Evolutionary conservation across 2,888 invertebrate genomes (phyloP), one percentile per base, ranked within the genome.

Genomic region (Serrognathus titanus): DNA sequence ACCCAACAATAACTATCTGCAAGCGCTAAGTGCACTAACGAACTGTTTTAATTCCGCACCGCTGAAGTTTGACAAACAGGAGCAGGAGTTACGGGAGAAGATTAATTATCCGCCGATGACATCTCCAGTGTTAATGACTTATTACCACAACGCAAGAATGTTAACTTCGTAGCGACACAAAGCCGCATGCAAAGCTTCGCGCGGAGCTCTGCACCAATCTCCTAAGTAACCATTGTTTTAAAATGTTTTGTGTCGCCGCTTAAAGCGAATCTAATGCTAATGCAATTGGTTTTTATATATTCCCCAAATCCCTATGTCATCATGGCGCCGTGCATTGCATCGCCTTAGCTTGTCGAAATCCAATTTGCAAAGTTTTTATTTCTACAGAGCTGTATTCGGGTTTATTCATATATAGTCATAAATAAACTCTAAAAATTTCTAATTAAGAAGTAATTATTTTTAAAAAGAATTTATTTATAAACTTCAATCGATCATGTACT

Each of bases 41-140:
- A 9, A 49, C 52, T 31, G 43, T 52, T 52, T 45, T 31, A 43
- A 52, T 58, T 56, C 48, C 31, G 47, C 49, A 58, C 58, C 57
- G 58, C 58, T 53, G 51, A 57, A 54, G 60, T 60, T 53, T 48
- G 56, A 52, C 56, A 57, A 52, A 58, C 58, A 57, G 54, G 52
- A 58, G 53, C 55, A 56, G 57, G 57, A 56, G 49, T 53, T 55
- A 58, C 58, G 52, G 55, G 46, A 48, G 31, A 49, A 58, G 58
- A 58, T 58, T 55, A 58, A 54, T 53, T 53, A 58, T 43, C 57
- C 46, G 13, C 24, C 66, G 66, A 63, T 66, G 66, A 67, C 64
- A 64, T 69, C 70, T 69, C 63, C 70, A 71, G 69, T 70, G 70
- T 69, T 73, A 72, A 74, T 74, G 72, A 74, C 73, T 74, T 73